These are phyloP conservation scores for Ephialtes manifestator DNA, from an alignment of 2,888 invertebrate species.

Conservation along the genomic window DNA sequence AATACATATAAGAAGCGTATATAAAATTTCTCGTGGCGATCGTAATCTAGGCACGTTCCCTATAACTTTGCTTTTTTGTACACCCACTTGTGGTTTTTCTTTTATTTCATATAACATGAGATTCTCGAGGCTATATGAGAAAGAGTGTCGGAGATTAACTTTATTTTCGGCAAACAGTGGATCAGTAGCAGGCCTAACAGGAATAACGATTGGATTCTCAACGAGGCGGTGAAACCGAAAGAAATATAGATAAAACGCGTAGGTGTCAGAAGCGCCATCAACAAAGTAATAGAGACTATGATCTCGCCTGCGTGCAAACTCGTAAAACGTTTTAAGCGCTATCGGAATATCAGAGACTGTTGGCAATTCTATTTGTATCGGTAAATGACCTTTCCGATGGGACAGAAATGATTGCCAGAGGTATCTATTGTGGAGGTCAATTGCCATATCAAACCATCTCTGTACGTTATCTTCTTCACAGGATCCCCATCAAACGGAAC, in stretches of 20 bases:
- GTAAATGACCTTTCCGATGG: neutral
- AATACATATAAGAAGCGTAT: neutral
- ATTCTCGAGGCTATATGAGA: neutral
- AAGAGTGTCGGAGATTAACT: constrained; percentile 26
- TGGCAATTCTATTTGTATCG: constrained; percentile 11
- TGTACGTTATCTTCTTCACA: constrained; percentile 11
- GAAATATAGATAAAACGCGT: neutral
- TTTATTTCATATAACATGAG: neutral
- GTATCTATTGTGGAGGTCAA: neutral
- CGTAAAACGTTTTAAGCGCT: neutral
- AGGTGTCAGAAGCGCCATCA: neutral
- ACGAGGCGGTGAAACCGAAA: neutral
- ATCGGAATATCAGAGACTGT: no score
- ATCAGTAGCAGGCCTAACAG: constrained; percentile 31
- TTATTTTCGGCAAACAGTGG: constrained; percentile 18
- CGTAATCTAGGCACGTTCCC: constrained; percentile 20
- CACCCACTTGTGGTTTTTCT: constrained; percentile 8
- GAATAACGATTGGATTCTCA: constrained; percentile 29
- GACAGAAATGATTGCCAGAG: neutral
- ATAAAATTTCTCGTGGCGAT: neutral
- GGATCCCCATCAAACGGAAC: neutral
- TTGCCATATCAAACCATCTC: constrained; percentile 2
- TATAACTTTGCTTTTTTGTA: constrained; percentile 12
- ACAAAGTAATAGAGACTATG: neutral
- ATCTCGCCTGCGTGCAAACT: neutral